Conservation (phyloP, 2,797 vertebrate species). For the Molossus molossus region DNA sequence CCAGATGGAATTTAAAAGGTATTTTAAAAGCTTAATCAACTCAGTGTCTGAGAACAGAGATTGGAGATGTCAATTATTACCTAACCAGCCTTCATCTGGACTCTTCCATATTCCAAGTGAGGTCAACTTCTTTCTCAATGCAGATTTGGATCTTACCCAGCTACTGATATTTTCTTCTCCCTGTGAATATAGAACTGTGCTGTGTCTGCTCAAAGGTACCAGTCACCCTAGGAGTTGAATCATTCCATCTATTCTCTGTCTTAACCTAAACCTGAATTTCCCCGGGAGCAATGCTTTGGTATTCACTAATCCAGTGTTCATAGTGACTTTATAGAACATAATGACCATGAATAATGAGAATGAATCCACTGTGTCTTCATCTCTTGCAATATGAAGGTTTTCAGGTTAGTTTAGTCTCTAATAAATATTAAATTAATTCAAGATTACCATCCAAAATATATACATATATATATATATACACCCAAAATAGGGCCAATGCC, state of each 20-base stretch:
- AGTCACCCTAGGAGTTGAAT: neutral
- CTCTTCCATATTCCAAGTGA: neutral
- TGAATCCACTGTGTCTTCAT: neutral
- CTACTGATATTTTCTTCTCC: neutral
- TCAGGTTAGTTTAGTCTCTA: neutral
- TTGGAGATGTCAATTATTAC: slow-evolving; percentile 97
- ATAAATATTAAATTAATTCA: neutral
- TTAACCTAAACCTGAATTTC: neutral
- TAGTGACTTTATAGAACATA: neutral
- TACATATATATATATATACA: neutral
- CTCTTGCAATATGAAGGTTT: neutral
- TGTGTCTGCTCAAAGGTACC: neutral
- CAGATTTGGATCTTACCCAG: neutral
- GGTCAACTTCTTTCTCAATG: neutral
- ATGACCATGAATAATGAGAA: neutral
- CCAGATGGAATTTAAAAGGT: slow-evolving; percentile 93
- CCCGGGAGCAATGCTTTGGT: neutral
- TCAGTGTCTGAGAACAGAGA: slow-evolving; percentile 95
- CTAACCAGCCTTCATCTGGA: slow-evolving; percentile 76
- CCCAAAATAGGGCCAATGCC: neutral
- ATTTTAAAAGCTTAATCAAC: slow-evolving; percentile 93
- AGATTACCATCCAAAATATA: neutral
- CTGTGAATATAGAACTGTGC: neutral
- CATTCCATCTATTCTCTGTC: neutral
- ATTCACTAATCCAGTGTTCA: neutral